These are phyloP conservation scores for Noctuana brunneofusca DNA, from an alignment of 2,888 invertebrate species.

Conservation along the genomic window DNA sequence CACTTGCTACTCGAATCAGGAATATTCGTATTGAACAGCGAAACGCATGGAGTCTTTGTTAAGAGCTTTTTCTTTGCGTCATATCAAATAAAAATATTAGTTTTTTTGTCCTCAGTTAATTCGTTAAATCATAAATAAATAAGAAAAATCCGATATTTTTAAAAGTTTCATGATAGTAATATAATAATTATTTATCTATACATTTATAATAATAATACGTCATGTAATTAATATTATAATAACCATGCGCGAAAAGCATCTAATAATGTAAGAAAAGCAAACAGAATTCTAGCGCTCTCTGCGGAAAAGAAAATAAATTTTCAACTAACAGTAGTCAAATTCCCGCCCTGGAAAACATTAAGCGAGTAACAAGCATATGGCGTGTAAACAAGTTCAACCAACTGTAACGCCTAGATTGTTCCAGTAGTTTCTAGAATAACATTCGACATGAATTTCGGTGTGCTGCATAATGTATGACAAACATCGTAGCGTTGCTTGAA, in stretches of 20 bases:
- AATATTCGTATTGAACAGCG: slow-evolving; percentile 57
- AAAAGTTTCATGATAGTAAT: too few species aligned
- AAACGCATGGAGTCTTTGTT: slow-evolving; percentile 51
- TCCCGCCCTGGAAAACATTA: slow-evolving; percentile 9
- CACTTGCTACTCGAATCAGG: slow-evolving; percentile 56
- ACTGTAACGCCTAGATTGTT: slow-evolving; percentile 21
- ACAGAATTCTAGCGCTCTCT: not conserved
- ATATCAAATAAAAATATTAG: too few species aligned
- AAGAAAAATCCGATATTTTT: too few species aligned
- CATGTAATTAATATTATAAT: too few species aligned
- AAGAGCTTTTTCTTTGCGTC: not conserved
- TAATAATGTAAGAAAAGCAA: not conserved
- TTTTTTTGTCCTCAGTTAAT: too few species aligned
- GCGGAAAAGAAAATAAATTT: slow-evolving; percentile 11
- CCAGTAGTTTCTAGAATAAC: slow-evolving; percentile 23
- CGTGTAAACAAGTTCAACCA: slow-evolving; percentile 22
- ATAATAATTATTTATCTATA: too few species aligned
- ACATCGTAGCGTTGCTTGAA: slow-evolving; percentile 8
- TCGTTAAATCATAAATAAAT: too few species aligned
- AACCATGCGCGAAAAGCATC: not conserved
- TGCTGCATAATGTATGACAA: slow-evolving; percentile 25
- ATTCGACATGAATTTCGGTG: slow-evolving; percentile 9
- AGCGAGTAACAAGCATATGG: slow-evolving; percentile 24
- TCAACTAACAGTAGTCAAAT: slow-evolving; percentile 10
- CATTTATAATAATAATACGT: too few species aligned